Conservation (phyloP, 2,113 vertebrate species). For the Felis chaus region DNA sequence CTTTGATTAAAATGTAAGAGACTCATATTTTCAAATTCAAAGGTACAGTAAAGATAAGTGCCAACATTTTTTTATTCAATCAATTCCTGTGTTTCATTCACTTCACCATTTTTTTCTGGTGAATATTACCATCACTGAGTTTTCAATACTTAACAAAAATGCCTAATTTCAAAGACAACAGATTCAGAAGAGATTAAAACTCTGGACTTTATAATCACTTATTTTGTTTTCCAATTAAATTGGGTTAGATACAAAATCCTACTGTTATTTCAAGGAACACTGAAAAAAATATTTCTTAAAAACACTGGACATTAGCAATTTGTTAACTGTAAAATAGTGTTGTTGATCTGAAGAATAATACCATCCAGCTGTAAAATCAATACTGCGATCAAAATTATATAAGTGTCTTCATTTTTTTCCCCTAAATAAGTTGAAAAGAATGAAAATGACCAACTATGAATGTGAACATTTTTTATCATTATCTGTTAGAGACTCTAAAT, state of each 20-base stretch:
- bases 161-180: constrained; percentile 51
- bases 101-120: not conserved
- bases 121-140: constrained; percentile 9
- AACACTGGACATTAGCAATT: constrained; percentile 31
- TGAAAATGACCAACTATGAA: constrained; percentile 54
- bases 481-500: constrained; percentile 51
- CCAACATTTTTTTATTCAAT: constrained; percentile 32
- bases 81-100: constrained; percentile 27
- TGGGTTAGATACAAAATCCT: not conserved
- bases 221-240: constrained; percentile 18
- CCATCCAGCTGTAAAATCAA: not conserved
- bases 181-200: constrained; percentile 50
- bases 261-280: not conserved
- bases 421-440: constrained; percentile 31
- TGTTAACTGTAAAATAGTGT: not conserved
- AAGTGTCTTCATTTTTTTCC: not conserved
- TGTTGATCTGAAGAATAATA: constrained; percentile 43
- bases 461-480: constrained; percentile 14
- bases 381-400: not conserved
- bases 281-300: not conserved
- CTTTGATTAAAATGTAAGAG: constrained; percentile 66
- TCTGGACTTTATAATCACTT: not conserved
- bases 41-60: constrained; percentile 62
- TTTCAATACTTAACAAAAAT: constrained; percentile 68
- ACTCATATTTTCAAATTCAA: constrained; percentile 67